Evolutionary conservation across 2,888 invertebrate genomes (phyloP).

Genomic region (Griposia aprilina): DNA sequence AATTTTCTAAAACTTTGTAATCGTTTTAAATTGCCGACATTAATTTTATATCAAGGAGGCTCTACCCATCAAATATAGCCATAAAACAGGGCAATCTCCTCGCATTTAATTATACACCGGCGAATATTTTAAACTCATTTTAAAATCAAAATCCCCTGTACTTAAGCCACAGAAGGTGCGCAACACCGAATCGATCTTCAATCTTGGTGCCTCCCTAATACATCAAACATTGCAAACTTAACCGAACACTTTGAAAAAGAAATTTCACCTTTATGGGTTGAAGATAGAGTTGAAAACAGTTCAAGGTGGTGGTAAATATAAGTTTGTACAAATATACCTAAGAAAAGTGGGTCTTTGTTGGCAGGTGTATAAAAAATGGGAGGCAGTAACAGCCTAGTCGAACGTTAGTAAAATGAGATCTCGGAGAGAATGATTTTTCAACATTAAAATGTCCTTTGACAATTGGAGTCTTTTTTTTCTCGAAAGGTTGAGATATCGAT

Average conservation of each 20-base stretch:
- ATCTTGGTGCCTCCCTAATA: constrained; percentile 66
- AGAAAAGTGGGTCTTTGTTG: constrained; percentile 78
- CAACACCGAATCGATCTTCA: constrained; percentile 67
- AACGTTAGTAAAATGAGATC: constrained; percentile 69
- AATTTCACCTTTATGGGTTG: constrained; percentile 14
- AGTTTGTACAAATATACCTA: constrained; percentile 68
- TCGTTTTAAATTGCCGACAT: constrained; percentile 47
- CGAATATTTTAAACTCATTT: constrained; percentile 63
- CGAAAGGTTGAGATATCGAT: constrained; percentile 5
- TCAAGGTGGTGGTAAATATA: background rate
- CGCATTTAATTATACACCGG: constrained; percentile 59
- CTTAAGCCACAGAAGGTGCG: constrained; percentile 64
- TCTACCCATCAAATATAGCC: constrained; percentile 38
- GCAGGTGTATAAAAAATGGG: constrained; percentile 82
- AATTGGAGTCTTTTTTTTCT: constrained; percentile 39
- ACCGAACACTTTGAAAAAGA: background rate
- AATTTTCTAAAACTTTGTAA: constrained; percentile 35
- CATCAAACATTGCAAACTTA: constrained; percentile 64
- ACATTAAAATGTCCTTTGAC: constrained; percentile 63
- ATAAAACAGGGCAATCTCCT: constrained; percentile 46
- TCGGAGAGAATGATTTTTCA: constrained; percentile 65
- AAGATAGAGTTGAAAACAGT: constrained; percentile 36
- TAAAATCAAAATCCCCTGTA: constrained; percentile 65
- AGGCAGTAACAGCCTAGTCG: constrained; percentile 72
- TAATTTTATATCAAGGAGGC: constrained; percentile 37